phyloP scores from a whole-genome alignment of 2,888 invertebrate genomes.

The Trachelus troglodyta region DNA sequence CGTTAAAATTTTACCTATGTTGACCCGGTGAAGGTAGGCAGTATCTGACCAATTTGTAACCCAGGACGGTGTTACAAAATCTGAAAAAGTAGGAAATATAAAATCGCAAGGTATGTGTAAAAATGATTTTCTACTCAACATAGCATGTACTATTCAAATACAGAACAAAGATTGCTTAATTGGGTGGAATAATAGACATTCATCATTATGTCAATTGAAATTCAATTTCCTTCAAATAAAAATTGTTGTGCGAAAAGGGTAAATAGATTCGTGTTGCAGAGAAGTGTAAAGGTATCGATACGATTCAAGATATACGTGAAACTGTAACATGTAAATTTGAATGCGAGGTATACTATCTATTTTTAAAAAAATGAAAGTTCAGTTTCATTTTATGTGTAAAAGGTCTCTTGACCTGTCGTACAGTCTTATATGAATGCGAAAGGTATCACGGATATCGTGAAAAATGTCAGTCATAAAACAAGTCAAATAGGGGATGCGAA shows the following conservation, averaged over 20 bases:
- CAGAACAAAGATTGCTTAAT: not conserved
- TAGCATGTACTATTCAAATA: not conserved
- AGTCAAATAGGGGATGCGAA: not conserved
- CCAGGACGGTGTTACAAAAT: not conserved
- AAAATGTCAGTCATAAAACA: slow-evolving; percentile 4
- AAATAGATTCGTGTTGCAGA: not conserved
- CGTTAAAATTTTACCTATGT: not conserved
- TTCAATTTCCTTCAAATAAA: not conserved
- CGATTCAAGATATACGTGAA: too few relatives aligned
- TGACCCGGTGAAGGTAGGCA: not conserved
- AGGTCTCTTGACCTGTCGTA: not conserved
- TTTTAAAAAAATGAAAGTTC: not conserved
- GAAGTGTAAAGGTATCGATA: not conserved
- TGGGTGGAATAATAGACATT: not conserved
- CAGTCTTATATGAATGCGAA: not conserved
- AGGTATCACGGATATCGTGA: slow-evolving; percentile 13
- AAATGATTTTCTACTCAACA: not conserved
- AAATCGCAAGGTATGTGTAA: not conserved
- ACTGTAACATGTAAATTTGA: not conserved
- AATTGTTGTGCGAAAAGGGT: not conserved
- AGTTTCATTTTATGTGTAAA: not conserved
- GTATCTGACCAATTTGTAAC: not conserved
- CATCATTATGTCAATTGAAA: not conserved
- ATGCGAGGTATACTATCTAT: not conserved
- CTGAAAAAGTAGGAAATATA: not conserved